A percentile compares a stretch with the other conserved stretches of the same genome.
Evolutionary conservation across 2,888 invertebrate species (phyloP).

Genomic region (Oscheius sp.): DNA sequence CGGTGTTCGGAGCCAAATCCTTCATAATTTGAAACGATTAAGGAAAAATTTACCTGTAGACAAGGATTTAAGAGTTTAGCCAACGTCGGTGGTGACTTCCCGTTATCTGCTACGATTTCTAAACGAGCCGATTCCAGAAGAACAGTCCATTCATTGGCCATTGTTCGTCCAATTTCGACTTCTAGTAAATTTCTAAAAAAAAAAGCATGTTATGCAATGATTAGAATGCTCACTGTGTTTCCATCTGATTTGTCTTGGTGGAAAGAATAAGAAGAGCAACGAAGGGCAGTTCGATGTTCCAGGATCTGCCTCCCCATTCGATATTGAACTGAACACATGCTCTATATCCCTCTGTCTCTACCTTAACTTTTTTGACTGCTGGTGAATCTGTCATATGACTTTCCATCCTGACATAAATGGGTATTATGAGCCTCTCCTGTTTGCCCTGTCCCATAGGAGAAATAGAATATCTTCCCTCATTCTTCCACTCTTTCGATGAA

Average conservation of each 20-base stretch:
- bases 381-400: conserved; percentile 42
- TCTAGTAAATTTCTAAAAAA: conserved; percentile 52
- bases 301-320: conserved; percentile 57
- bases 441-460: not conserved
- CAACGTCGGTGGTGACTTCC: not conserved
- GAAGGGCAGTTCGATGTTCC: conserved; percentile 51
- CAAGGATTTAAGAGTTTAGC: conserved; percentile 29
- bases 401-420: conserved; percentile 43
- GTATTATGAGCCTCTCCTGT: conserved; percentile 19
- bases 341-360: not conserved
- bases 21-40: not conserved
- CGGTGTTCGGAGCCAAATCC: conserved; percentile 27
- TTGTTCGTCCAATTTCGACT: conserved; percentile 56
- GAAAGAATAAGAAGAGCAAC: conserved; percentile 53
- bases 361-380: conserved; percentile 37
- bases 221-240: conserved; percentile 38
- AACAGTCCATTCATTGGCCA: conserved; percentile 45
- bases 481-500: not conserved
- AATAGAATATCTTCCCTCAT: not conserved
- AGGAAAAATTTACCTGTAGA: conserved; percentile 24
- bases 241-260: conserved; percentile 54
- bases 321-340: conserved; percentile 49
- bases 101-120: conserved; percentile 6
- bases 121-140: conserved; percentile 36
- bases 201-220: no score